Evolutionary conservation across 2,113 vertebrate genomes (phyloP), one percentile per base, ranked within the genome.

Genomic region (Tragelaphus imberbis): DNA sequence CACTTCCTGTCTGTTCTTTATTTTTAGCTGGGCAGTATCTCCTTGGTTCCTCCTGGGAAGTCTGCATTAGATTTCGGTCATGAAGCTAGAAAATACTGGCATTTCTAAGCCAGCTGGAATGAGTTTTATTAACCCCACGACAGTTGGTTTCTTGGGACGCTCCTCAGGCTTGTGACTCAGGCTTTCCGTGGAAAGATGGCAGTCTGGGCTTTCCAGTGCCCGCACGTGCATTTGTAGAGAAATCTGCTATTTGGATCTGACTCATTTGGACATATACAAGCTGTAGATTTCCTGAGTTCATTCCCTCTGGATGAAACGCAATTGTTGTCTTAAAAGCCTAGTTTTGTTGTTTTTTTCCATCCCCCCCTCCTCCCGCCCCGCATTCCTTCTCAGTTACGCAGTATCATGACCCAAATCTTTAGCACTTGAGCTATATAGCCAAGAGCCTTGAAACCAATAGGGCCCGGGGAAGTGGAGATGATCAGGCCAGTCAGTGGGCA

Each of bases 381-480:
- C 10, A 1, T 91, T 79, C 88, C 94, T 96, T 97, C 98, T 98
- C 97, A 84, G 95, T 98, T 98, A 96, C 97, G 0, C 55, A 44
- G 55, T 98, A 98, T 98, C 98, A 49, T 59, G 97, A 98, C 98
- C 98, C 94, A 98, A 53, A 98, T 98, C 97, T 98, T 91, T n/a
- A 97, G 89, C 58, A 53, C 89, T 82, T 98, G 91, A 97, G 84
- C 96, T 95, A 80, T 97, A 93, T 95, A 91, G 82, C 86, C 49
- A 55, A 96, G 85, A 44, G 51, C 85, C 44, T 89, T 95, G 96
- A 97, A 97, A 97, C 63, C 63, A 59, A 61, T 12, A 96, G 91
- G 36, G 44, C 77, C 89, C 2, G n/a, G 55, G 23, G 23, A 58
- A 14, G 58, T 87, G 93, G 84, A 75, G 79, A 53, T 56, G 19